These are phyloP conservation scores for Dryadula phaetusa DNA, from an alignment of 2,888 invertebrate species.

Conservation along the genomic window DNA sequence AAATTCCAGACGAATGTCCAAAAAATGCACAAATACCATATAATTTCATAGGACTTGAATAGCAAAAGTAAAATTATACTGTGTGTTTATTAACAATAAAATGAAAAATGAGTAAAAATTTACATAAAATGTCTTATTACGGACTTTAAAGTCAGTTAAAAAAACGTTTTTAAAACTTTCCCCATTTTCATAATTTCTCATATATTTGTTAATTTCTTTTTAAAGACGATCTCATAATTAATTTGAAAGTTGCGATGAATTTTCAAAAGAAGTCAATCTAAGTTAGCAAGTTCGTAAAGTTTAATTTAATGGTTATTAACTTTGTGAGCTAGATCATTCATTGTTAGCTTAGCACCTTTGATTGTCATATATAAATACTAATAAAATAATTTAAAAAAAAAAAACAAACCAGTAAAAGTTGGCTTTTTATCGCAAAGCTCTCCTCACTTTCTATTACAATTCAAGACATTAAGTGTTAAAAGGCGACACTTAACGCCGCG, in stretches of 20 bases:
- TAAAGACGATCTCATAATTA: constrained; percentile 18
- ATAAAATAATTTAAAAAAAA: neutral
- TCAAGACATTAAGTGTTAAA: too few relatives aligned
- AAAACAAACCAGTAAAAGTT: neutral
- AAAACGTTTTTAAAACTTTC: neutral
- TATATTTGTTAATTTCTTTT: constrained; percentile 21
- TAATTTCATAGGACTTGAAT: too few relatives aligned
- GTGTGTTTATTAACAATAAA: too few relatives aligned
- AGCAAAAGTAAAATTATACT: too few relatives aligned
- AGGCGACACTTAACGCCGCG: too few relatives aligned
- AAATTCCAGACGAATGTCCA: too few relatives aligned
- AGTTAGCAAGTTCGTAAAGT: constrained; percentile 19
- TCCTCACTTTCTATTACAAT: too few relatives aligned
- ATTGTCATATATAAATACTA: neutral
- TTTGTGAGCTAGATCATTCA: constrained; percentile 5
- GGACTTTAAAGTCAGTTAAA: neutral
- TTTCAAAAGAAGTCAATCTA: constrained; percentile 22
- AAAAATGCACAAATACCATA: too few relatives aligned
- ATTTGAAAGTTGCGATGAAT: constrained; percentile 18
- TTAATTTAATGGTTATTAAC: constrained; percentile 14
- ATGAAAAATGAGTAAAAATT: too few relatives aligned
- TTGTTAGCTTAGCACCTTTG: neutral
- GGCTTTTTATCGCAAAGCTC: neutral
- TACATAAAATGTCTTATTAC: neutral
- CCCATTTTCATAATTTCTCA: neutral